Base-by-base conservation (phyloP, 1,140 invertebrate genomes). In the Asobara japonica region DNA sequence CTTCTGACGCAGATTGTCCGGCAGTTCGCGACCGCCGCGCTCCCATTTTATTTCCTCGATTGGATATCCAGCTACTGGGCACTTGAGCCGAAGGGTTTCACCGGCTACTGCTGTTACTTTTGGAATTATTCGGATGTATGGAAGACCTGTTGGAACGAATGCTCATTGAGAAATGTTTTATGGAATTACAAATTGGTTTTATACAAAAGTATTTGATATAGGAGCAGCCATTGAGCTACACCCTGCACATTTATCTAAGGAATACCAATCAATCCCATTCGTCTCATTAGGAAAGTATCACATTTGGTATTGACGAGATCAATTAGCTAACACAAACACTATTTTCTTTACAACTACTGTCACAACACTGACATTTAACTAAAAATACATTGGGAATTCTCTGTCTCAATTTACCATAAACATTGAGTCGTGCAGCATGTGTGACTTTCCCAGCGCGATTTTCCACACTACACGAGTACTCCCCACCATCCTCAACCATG, bases 81-180 rank as follows among this genome's bases (percentile, higher is more conserved):
- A 97, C 79, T 94, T 93, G 16, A 97, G 87, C 51, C 91, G 89
- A 64, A 96, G 88, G 61, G 90, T 90, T 82, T 95, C 92, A 31
- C 94, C 94, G 0, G 95, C 94, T 4, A 96, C 93, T 0, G 94
- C 95, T 25, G 94, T 96, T 56, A 96, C 91, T 84, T 96, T 95
- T 0, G 92, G 91, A 83, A 96, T 95, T 11, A 92, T 88, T 48
- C 94, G 89, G 51, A 97, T 94, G 81, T 94, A 95, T 0, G 95
- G 95, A 75, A 94, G 90, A 80, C 95, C 95, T 95, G 80, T 72
- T 65, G 41, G 18, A 51, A 65, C 16, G n/a, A 18, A 66, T 72
- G 6, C 30, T 72, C 71, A 76, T n/a, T n/a, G n/a, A n/a, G n/a
- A n/a, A n/a, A n/a, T n/a, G n/a, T 67, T 22, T 62, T 62, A 62